Conservation (phyloP, 2,113 vertebrate genomes). For the Pseudorasbora parva region DNA sequence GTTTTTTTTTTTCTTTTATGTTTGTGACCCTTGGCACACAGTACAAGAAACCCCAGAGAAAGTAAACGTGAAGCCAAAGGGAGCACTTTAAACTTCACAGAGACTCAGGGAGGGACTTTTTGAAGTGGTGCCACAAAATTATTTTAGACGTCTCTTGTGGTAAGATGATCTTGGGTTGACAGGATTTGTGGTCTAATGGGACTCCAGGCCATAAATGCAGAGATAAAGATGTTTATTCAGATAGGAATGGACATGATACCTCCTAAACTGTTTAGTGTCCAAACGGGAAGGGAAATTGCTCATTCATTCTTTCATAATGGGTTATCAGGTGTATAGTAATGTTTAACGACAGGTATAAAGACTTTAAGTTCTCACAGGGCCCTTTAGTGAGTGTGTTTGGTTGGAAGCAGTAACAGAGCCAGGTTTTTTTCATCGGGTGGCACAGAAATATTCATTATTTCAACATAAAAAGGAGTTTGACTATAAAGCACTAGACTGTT, state of each 20-base stretch:
- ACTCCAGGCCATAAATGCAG: neutral
- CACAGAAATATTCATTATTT: too few relatives aligned
- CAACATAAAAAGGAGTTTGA: too few relatives aligned
- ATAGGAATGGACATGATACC: conserved; percentile 8
- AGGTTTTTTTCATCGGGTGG: too few relatives aligned
- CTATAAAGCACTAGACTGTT: neutral
- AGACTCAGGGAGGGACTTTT: conserved; percentile 17
- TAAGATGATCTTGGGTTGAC: conserved; percentile 24
- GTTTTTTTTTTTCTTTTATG: conserved; percentile 3
- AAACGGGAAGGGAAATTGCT: neutral
- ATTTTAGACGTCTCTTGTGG: conserved; percentile 25
- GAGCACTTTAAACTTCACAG: conserved; percentile 25
- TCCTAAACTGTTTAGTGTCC: conserved; percentile 5
- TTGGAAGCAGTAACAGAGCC: neutral
- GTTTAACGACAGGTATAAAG: conserved; percentile 13
- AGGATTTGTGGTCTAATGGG: neutral
- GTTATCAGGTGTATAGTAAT: conserved; percentile 29
- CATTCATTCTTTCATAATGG: conserved; percentile 9
- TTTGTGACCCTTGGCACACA: conserved; percentile 48
- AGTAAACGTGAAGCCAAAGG: conserved; percentile 59
- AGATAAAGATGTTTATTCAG: neutral
- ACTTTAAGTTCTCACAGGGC: conserved; percentile 21
- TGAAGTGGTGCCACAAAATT: conserved; percentile 57
- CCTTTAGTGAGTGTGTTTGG: conserved; percentile 35
- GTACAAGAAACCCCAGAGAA: neutral